Percentiles rank a stretch among this genome's conserved stretches.
phyloP scores from a whole-genome alignment of 2,888 invertebrate genomes.

The Xestobium rufovillosum region DNA sequence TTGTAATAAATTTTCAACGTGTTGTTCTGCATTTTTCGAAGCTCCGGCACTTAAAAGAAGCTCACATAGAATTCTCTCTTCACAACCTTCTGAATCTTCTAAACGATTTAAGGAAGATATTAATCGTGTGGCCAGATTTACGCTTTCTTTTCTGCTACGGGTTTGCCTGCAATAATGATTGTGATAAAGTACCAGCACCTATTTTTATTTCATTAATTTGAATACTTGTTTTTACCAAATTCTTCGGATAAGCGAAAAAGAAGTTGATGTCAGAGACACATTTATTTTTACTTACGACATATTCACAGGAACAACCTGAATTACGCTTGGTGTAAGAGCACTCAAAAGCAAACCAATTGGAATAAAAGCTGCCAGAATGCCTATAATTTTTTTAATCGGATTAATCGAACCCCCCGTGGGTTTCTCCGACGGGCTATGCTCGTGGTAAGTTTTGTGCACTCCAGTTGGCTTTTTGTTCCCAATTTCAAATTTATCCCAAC shows the following conservation, averaged over 20 bases:
- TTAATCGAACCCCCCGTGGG: constrained; percentile 26
- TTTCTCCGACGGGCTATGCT: constrained; percentile 25
- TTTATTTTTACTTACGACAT: constrained; percentile 31
- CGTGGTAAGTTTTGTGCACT: constrained; percentile 21
- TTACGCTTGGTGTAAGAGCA: constrained; percentile 59
- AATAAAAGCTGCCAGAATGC: constrained; percentile 58
- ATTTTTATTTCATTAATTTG: too few relatives aligned
- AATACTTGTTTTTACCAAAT: too few relatives aligned
- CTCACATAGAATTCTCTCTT: constrained; percentile 37
- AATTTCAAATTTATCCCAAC: constrained; percentile 12
- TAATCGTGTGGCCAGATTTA: constrained; percentile 20
- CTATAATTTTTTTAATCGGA: constrained; percentile 58
- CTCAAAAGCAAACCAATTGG: constrained; percentile 66
- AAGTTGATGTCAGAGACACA: too few relatives aligned
- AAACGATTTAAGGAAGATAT: constrained; percentile 27
- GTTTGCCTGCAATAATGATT: not conserved
- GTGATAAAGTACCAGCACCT: not conserved
- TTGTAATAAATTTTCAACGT: constrained; percentile 35
- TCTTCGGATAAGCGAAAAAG: too few relatives aligned
- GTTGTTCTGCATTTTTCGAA: constrained; percentile 32
- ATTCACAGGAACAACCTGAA: constrained; percentile 48
- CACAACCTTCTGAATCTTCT: constrained; percentile 31
- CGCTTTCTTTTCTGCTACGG: constrained; percentile 22
- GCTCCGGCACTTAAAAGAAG: constrained; percentile 32
- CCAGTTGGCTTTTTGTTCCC: constrained; percentile 11